Conservation (phyloP, 1,140 invertebrate species). For the Ditylenchus dipsaci region DNA sequence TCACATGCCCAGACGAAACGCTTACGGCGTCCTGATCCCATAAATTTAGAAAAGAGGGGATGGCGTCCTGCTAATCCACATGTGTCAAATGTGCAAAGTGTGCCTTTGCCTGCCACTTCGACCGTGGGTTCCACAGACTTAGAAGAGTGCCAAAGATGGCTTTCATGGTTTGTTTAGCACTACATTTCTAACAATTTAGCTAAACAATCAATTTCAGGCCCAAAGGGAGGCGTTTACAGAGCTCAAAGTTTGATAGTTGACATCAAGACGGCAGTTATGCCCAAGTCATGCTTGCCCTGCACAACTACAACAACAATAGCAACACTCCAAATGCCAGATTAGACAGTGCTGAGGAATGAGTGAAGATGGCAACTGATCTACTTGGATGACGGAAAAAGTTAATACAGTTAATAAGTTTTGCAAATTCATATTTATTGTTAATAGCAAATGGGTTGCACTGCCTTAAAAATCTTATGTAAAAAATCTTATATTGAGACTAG, state of each 20-base stretch:
- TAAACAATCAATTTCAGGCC: not conserved
- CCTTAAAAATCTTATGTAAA: no score
- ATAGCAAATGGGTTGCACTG: no score
- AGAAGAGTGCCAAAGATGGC: conserved; percentile 1
- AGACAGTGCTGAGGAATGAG: no score
- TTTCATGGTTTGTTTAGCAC: not conserved
- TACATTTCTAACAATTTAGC: not conserved
- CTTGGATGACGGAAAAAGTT: no score
- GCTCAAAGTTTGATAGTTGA: not conserved
- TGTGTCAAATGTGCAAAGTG: no score
- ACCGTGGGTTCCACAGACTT: not conserved
- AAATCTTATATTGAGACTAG: no score
- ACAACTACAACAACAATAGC: not conserved
- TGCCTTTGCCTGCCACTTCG: not conserved
- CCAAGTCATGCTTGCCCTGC: conserved; percentile 1
- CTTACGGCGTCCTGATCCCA: not conserved
- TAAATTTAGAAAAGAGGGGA: not conserved
- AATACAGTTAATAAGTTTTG: no score
- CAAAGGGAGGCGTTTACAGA: not conserved
- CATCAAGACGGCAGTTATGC: not conserved
- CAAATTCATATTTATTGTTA: no score
- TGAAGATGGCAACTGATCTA: no score
- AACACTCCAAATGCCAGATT: no score
- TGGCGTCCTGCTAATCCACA: no score
- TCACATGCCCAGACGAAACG: not conserved